Conservation (phyloP, 92 coral and sea anemone genomes). For the Epizoanthus illoricatus region DNA sequence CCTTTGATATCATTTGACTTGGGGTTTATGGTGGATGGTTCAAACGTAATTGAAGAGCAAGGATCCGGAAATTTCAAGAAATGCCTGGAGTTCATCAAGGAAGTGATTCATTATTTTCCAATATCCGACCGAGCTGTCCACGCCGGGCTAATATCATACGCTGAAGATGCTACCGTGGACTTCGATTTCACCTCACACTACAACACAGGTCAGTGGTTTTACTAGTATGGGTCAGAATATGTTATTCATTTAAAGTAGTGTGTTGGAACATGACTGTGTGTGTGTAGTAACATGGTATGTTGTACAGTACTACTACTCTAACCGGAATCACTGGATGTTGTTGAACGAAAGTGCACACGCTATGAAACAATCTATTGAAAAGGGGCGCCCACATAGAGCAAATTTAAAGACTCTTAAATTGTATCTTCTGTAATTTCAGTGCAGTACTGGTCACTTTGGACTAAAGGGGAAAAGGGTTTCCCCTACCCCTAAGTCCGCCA, state of each 20-base stretch:
- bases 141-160: conserved; percentile 69
- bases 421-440: too few species aligned
- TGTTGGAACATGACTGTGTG: too few species aligned
- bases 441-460: too few species aligned
- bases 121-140: conserved; percentile 69
- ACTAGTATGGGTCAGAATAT: neutral
- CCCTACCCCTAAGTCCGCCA: too few species aligned
- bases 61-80: conserved; percentile 81
- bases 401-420: too few species aligned
- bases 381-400: too few species aligned
- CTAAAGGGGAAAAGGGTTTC: too few species aligned
- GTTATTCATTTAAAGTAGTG: neutral
- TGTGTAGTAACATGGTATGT: too few species aligned
- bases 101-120: conserved; percentile 68
- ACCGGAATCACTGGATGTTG: too few species aligned
- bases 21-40: conserved; percentile 87
- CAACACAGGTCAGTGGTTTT: conserved; percentile 25
- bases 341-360: too few species aligned
- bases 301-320: too few species aligned
- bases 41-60: conserved; percentile 69
- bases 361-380: too few species aligned
- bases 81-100: conserved; percentile 77
- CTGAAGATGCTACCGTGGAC: conserved; percentile 54
- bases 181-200: conserved; percentile 59
- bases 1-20: conserved; percentile 62